Base-by-base conservation (phyloP, 2,888 invertebrate genomes). In the Apodemia zela region DNA sequence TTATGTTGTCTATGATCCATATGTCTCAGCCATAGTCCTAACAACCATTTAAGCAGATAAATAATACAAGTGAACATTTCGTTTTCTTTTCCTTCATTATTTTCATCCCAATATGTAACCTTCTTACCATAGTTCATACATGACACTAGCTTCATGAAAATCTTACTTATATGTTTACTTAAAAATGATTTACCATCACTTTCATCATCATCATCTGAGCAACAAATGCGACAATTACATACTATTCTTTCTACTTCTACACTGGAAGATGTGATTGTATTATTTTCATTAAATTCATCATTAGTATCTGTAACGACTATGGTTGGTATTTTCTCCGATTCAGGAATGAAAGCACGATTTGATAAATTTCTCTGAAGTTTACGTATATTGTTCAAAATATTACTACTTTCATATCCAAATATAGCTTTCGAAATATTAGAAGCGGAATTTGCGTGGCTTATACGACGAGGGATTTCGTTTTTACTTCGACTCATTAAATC, bases 1-100 rank as follows among this genome's bases (percentile, higher is more conserved):
- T 67, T 66, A 62, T 68, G 67, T 63, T 67, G 65, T 64, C 81
- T 88, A 73, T 90, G 90, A 79, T 89, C 89, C 67, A 84, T 79
- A 80, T 90, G 90, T 72, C 92, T 81, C 69, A 92, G 80, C 91
- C 91, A 92, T 67, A 92, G 78, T 65, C 90, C 91, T 67, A 92
- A 73, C 76, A 92, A 75, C 72, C 91, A 77, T 73, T 89, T 89
- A 67, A 92, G 68, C 63, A 87, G 77, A 70, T 88, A 80, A 74
- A 87, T 78, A 66, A 90, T 67, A 75, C 88, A 87, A 64, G 71
- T 81, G 68, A 80, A 86, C 87, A 89, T 89, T 76, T 89, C 89
- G 57, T 75, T 77, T 18, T 86, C 84, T 51, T 77, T 81, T 63
- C 79, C 67, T 73, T 84, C 85, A 71, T 84, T 87, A 74, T 85